Base-by-base conservation (phyloP, 2,113 vertebrate genomes). In the Ictalurus punctatus region DNA sequence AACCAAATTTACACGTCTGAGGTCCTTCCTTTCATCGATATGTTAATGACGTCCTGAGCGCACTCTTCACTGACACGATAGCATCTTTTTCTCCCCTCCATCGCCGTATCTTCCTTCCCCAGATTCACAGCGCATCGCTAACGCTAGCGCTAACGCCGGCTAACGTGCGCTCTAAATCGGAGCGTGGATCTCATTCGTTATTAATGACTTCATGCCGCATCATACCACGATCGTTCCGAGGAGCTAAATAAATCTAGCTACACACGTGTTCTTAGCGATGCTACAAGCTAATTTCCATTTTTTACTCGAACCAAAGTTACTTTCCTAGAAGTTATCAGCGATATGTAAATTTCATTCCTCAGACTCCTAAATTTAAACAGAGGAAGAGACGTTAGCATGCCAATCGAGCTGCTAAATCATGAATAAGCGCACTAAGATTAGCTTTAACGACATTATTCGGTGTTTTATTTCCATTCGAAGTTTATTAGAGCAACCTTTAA, bases 21-120 rank as follows among this genome's bases (percentile, higher is more conserved):
- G 84, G 44, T 56, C 56, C 48, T 71, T 85, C 27, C 78, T 80
- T 80, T 78, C 78, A 87, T 82, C 86, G 54, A 17, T 69, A 87
- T 67, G 86, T 81, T 87, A 81, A 87, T 87, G 86, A 82, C 13
- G 67, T 71, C 34, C 78, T 8, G 14, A 87, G 76, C 13, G 6
- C 48, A 1, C 73, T 37, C 6, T 21, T 56, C 63, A 56, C 56
- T 1, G 7, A 71, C n/a, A 1, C 27, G 78, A 87, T 25, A 81
- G 63, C 9, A 16, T 21, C 52, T 21, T 30, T 87, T 69, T 79
- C 14, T 12, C 37, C 81, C 58, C 78, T 48, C 44, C 6, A 30
- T 65, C 52, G 2, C 78, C 63, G 2, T 87, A 82, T 87, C 78
- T 82, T 69, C 48, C 86, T 54, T 69, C 59, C 48, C 30, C 86